phyloP scores from a whole-genome alignment of 2,888 invertebrate genomes.

The Hyposoter didymator region DNA sequence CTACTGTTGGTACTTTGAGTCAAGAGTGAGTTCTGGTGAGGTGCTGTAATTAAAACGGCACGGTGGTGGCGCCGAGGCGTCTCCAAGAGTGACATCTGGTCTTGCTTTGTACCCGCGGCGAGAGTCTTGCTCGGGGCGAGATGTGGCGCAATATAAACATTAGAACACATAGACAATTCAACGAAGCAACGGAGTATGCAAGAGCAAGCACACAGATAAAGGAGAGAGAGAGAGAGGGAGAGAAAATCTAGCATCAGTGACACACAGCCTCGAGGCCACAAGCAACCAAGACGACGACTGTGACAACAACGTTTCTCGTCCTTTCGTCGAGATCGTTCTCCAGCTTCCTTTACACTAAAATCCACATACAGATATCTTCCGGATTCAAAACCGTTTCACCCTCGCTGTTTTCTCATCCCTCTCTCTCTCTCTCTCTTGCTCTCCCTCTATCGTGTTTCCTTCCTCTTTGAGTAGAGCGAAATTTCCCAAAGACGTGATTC shows the following conservation, averaged over 20 bases:
- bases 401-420: not conserved
- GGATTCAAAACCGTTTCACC: not conserved
- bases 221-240: not conserved
- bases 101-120: slow-evolving; percentile 52
- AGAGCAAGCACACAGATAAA: slow-evolving; percentile 18
- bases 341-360: slow-evolving; percentile 27
- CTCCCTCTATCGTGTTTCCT: not conserved
- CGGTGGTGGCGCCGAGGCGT: slow-evolving; percentile 53
- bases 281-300: slow-evolving; percentile 25
- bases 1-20: slow-evolving; percentile 27
- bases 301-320: slow-evolving; percentile 49
- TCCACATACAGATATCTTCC: slow-evolving; percentile 18
- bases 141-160: slow-evolving; percentile 20
- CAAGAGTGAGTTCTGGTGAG: slow-evolving; percentile 29
- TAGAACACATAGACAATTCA: slow-evolving; percentile 16
- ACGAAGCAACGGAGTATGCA: slow-evolving; percentile 23
- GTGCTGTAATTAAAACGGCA: slow-evolving; percentile 69
- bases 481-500: slow-evolving; percentile 26
- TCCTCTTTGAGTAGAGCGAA: slow-evolving; percentile 8
- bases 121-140: slow-evolving; percentile 38
- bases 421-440: slow-evolving; percentile 18
- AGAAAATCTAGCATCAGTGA: slow-evolving; percentile 58
- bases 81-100: slow-evolving; percentile 68
- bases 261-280: slow-evolving; percentile 59
- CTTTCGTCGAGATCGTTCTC: slow-evolving; percentile 51